These are phyloP conservation scores for Enteromius argenteus DNA, from an alignment of 2,797 vertebrate genomes.

Conservation along the genomic window DNA sequence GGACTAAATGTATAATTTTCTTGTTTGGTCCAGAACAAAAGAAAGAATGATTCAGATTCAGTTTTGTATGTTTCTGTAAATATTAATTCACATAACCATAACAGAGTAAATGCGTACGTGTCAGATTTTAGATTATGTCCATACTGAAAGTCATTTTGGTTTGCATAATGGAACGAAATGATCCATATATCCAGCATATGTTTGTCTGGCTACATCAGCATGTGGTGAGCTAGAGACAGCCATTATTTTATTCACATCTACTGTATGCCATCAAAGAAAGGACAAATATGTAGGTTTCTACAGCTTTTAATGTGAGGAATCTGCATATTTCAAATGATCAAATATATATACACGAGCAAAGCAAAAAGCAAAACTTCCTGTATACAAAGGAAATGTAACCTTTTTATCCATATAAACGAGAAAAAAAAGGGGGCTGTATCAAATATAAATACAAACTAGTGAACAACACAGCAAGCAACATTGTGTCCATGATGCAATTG, in stretches of 20 bases:
- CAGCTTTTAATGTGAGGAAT: not conserved
- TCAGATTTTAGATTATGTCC: constrained; percentile 27
- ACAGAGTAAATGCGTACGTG: not conserved
- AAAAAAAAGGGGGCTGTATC: not conserved
- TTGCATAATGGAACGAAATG: not conserved
- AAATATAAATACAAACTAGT: not conserved
- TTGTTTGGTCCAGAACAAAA: no score
- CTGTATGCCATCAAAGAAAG: not conserved
- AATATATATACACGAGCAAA: not conserved
- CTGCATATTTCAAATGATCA: not conserved
- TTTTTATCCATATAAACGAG: not conserved
- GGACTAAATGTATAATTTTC: no score
- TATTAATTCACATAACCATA: not conserved
- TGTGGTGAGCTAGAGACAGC: not conserved
- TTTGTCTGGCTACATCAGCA: constrained; percentile 22
- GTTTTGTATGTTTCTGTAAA: not conserved
- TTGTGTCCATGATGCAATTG: not conserved
- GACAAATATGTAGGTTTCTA: no score
- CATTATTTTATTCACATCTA: not conserved
- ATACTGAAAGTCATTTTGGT: not conserved
- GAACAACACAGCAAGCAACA: not conserved
- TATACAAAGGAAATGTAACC: not conserved
- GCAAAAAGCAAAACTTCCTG: not conserved
- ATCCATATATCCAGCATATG: constrained; percentile 11
- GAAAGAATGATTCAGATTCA: not conserved